Evolutionary conservation across 2,113 vertebrate genomes (phyloP), one percentile per base, ranked within the genome.

Genomic region (Rallus limicola): DNA sequence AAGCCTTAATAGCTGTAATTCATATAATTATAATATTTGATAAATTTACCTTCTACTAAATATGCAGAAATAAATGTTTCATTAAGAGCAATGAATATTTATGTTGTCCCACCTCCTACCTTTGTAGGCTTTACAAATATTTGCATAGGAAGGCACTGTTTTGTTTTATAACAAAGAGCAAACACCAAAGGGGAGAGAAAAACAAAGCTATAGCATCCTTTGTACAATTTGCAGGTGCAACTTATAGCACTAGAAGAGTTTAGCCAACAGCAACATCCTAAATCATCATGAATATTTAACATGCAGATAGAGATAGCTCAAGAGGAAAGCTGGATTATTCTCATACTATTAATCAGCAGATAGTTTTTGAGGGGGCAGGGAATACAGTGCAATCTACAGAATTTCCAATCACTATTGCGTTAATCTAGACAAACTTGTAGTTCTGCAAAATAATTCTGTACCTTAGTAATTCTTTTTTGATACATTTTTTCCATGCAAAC

Each of bases 81-180:
- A 75, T 92, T 89, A 93, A 38, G 74, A 62, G 60, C 48, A 33
- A 91, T 95, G 90, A 94, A 95, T 86, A 93, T 96, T 92, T 44
- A 82, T 72, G 34, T 1, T 12, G 63, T 63, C 13, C 70, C 20
- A 79, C 86, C 72, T 72, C 64, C 83, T 38, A 38, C 58, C 36
- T 68, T 63, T 17, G 24, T 0, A 0, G 42, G 62, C 44, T 64
- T 69, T 28, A 52, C 64, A 69, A 62, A 62, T 56, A 70, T 77
- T 93, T 88, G 64, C 52, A 52, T n/a, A 20, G 6, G 4, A 60
- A 55, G 85, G 23, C n/a, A 4, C 23, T 50, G 34, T 17, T 59
- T 76, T 31, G 31, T 20, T 79, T 60, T 16, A 11, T 10, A 68
- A 76, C 33, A 68, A 80, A 76, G 82, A 75, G 63, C 2, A 4